Evolutionary conservation across 2,113 vertebrate genomes (phyloP), one percentile per base, ranked within the genome.

Genomic region (Alces alces): DNA sequence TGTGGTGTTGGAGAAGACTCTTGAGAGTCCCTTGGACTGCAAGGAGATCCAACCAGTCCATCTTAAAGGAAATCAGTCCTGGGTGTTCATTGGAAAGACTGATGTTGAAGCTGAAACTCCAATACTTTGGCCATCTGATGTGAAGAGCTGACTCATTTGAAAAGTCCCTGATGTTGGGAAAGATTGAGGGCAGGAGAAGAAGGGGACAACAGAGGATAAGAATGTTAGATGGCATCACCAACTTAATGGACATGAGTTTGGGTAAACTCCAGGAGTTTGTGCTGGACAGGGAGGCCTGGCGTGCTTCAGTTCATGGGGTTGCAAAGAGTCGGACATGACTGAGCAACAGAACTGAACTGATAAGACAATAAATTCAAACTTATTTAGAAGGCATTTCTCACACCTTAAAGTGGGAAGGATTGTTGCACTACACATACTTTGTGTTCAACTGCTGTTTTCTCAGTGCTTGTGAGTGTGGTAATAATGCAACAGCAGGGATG

Each of bases 261-360:
- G 19, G 21, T 70, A 70, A 36, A 36, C n/a, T 36, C n/a, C 0
- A 0, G 19, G 19, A 36, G 64, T 36, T 70, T 10, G 64, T 23
- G 64, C 0, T 70, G 17, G 64, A 70, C 64, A 23, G 5, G n/a
- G 11, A 70, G 9, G 9, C 19, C n/a, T 70, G n/a, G n/a, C 0
- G 9, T 70, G n/a, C 9, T 70, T 2, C 0, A 0, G 9, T 36
- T 36, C 2, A 70, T 36, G 9, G n/a, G 19, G 21, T 23, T 36
- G 19, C 5, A 70, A n/a, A 64, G 66, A 36, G n/a, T 39, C 1
- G 0, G n/a, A 70, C 66, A 23, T 6, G 17, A 36, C 9, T 70
- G n/a, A 36, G n/a, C 0, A 1, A 70, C 19, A 36, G 64, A 70
- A 66, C 61, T 66, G 61, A 66, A 36, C n/a, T 21, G 17, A 6